These are phyloP conservation scores for Goniozus legneri DNA, from an alignment of 1,140 invertebrate species.

Conservation along the genomic window DNA sequence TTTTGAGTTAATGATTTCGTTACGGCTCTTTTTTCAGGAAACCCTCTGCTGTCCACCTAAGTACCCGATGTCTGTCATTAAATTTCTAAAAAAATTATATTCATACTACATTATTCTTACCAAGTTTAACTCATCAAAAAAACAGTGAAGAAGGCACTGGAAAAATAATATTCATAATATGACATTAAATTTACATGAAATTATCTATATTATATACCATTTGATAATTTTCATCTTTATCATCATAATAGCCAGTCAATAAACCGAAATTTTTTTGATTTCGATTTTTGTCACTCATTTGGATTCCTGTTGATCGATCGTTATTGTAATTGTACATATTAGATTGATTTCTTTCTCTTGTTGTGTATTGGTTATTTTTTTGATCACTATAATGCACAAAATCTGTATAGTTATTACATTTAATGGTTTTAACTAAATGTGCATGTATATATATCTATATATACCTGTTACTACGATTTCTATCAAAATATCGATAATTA, in stretches of 20 bases:
- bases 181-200: neutral
- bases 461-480: too few species aligned
- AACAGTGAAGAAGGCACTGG: slow-evolving; percentile 49
- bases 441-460: too few species aligned
- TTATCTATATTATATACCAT: slow-evolving; percentile 3
- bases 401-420: neutral
- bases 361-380: neutral
- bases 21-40: slow-evolving; percentile 36
- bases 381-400: neutral
- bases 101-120: slow-evolving; percentile 24
- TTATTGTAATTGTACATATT: slow-evolving; percentile 1
- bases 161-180: slow-evolving; percentile 13
- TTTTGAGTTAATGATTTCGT: slow-evolving; percentile 39
- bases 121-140: slow-evolving; percentile 47
- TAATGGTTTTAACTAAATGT: too few species aligned
- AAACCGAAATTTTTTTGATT: too few species aligned
- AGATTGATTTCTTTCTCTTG: neutral
- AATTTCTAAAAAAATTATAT: neutral
- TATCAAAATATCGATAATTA: slow-evolving; percentile 3
- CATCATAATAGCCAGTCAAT: too few species aligned
- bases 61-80: neutral
- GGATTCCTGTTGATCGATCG: neutral
- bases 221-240: neutral
- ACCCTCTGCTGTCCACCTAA: slow-evolving; percentile 46
- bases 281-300: neutral